These are phyloP conservation scores for Zelostemma sp. DNA, from an alignment of 1,140 invertebrate genomes.

Conservation along the genomic window DNA sequence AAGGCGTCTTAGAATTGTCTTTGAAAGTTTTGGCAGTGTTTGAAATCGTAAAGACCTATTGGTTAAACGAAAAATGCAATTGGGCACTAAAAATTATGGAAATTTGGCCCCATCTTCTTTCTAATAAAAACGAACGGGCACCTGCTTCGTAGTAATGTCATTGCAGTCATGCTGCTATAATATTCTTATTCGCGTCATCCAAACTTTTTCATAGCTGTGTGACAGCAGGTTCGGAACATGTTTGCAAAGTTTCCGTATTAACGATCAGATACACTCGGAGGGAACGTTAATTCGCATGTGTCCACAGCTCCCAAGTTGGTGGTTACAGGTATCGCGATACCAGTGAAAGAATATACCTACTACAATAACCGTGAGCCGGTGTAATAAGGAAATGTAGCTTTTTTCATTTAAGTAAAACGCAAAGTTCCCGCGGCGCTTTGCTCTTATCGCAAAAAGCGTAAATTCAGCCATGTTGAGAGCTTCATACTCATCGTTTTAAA, in stretches of 20 bases:
- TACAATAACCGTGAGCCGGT: not conserved
- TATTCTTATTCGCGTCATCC: not conserved
- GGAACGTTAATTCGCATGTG: slow-evolving; percentile 6
- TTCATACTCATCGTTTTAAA: not conserved
- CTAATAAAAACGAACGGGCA: not conserved
- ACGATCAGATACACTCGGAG: slow-evolving; percentile 3
- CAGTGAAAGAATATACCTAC: not conserved
- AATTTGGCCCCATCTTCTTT: not conserved
- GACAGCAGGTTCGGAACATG: not conserved
- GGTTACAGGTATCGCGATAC: slow-evolving; percentile 4
- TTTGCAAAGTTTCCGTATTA: slow-evolving; percentile 1
- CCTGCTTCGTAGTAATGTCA: not conserved
- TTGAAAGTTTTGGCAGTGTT: too few relatives aligned
- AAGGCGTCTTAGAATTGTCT: too few relatives aligned
- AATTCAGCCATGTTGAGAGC: not conserved
- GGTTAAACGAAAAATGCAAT: too few relatives aligned
- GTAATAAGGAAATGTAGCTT: not conserved
- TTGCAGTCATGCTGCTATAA: not conserved
- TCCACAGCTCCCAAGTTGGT: not conserved
- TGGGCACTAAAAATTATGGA: not conserved
- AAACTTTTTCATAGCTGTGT: not conserved
- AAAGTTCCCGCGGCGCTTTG: not conserved
- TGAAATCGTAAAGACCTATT: too few relatives aligned
- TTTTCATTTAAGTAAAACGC: not conserved
- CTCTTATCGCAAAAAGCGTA: not conserved